Base-by-base conservation (phyloP, 2,797 vertebrate genomes). In the Malacoctenus gilli region DNA sequence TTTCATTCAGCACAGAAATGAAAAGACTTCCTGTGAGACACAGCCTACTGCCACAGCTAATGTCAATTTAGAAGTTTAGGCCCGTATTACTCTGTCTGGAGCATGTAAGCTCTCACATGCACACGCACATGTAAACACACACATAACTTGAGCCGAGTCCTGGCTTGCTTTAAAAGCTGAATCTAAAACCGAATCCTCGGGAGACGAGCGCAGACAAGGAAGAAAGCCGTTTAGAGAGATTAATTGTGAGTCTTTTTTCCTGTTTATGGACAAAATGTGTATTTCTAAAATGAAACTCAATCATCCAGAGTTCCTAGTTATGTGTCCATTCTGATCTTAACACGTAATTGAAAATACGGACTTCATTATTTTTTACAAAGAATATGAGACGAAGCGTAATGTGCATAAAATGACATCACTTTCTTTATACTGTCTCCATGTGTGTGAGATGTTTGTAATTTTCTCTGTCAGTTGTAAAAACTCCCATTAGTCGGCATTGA, bases 131-230 rank as follows among this genome's bases (percentile, higher is more conserved):
- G 23, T 11, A 38, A 10, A n/a, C 15, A 28, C 25, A 51, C 23
- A 34, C n/a, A 38, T 11, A n/a, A n/a, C n/a, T n/a, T n/a, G n/a
- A n/a, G 10, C 10, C 35, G 46, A 72, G 53, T 47, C 81, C 71
- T 79, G 84, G 83, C 71, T 78, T 61, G 21, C 72, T 83, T 79
- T 86, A 69, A 84, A 83, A 85, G 62, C 44, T 44, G 72, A 85
- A 80, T 83, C 66, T n/a, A 75, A 86, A 84, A 68, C 70, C 20
- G 35, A 85, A 76, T 67, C 40, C 71, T 60, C 68, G 9, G 54
- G 70, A 79, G 69, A 70, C 65, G 61, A 59, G 61, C 71, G 75
- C 70, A 84, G 75, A 79, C 76, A 82, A 56, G 52, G 59, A 34
- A 82, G 58, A 85, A 69, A 55, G 63, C 72, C 69, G 59, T 84